phyloP scores from a whole-genome alignment of 2,797 vertebrate genomes.

The Lophius americanus region DNA sequence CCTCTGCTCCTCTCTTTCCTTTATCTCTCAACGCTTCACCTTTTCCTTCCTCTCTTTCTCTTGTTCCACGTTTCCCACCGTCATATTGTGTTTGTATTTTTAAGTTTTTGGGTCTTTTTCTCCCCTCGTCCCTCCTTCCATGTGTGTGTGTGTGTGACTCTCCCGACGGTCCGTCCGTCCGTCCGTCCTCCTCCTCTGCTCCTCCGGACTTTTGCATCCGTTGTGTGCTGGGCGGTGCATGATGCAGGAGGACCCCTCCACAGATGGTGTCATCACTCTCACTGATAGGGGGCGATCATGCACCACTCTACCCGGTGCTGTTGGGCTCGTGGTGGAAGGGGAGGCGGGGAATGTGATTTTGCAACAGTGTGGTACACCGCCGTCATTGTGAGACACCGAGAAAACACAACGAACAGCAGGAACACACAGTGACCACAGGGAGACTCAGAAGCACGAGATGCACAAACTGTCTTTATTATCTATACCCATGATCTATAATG shows the following conservation, averaged over 20 bases:
- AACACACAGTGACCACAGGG: too few species aligned
- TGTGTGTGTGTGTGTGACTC: conserved; percentile 61
- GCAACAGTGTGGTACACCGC: conserved; percentile 59
- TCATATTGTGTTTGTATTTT: conserved; percentile 44
- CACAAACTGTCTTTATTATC: too few species aligned
- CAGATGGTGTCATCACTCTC: conserved; percentile 62
- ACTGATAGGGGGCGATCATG: conserved; percentile 67
- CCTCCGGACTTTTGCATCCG: conserved; percentile 68
- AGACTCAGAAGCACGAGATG: too few species aligned
- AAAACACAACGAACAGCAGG: too few species aligned
- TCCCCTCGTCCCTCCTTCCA: conserved; percentile 30
- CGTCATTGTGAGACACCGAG: conserved; percentile 30
- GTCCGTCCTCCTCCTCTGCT: conserved; percentile 56
- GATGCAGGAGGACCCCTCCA: conserved; percentile 63
- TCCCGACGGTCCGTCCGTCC: conserved; percentile 48
- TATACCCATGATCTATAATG: too few species aligned
- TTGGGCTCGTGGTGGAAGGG: conserved; percentile 58
- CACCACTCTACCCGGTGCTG: conserved; percentile 74
- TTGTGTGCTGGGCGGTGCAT: conserved; percentile 71
- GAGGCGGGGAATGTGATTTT: conserved; percentile 45
- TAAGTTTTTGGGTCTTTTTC: conserved; percentile 28
- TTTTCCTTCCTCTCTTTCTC: conserved; percentile 28
- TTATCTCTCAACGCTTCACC: conserved; percentile 28
- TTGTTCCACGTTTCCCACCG: conserved; percentile 34
- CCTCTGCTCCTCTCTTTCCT: conserved; percentile 32